phyloP scores from a whole-genome alignment of 2,113 vertebrate species.

The Lynx canadensis region DNA sequence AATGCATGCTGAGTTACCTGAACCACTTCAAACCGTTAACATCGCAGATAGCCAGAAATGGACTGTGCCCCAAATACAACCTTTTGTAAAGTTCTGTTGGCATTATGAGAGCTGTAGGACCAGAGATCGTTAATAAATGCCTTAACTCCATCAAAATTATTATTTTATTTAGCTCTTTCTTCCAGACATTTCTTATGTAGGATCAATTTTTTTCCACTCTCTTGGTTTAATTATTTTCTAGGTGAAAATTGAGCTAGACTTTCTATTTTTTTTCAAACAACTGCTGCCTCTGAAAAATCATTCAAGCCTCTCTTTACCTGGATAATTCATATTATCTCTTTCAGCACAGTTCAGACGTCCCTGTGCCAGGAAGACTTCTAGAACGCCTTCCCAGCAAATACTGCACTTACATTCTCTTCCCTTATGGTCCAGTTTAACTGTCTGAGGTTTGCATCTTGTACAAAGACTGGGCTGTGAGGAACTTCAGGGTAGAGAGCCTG shows the following conservation, averaged over 20 bases:
- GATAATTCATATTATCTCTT: background rate
- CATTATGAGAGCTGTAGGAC: background rate
- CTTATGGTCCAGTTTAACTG: background rate
- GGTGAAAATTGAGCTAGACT: background rate
- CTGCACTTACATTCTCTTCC: background rate
- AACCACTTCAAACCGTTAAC: background rate
- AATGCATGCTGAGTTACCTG: background rate
- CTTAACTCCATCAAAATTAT: background rate
- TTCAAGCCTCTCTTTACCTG: background rate
- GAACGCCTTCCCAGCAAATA: background rate
- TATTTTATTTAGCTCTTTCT: background rate
- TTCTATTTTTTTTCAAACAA: background rate
- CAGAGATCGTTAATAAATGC: background rate
- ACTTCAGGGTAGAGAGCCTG: background rate
- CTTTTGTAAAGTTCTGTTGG: background rate
- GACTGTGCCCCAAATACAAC: background rate
- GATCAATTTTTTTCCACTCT: background rate
- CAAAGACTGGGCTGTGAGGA: background rate
- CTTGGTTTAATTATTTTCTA: background rate
- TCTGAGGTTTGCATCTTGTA: background rate
- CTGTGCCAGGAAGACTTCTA: background rate
- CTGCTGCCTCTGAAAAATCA: background rate
- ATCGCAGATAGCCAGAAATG: background rate
- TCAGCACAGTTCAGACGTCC: background rate
- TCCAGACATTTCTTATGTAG: background rate